Evolutionary conservation across 1,140 invertebrate species (phyloP), one percentile per base, ranked within the genome.

Genomic region (Chelonus insularis): DNA sequence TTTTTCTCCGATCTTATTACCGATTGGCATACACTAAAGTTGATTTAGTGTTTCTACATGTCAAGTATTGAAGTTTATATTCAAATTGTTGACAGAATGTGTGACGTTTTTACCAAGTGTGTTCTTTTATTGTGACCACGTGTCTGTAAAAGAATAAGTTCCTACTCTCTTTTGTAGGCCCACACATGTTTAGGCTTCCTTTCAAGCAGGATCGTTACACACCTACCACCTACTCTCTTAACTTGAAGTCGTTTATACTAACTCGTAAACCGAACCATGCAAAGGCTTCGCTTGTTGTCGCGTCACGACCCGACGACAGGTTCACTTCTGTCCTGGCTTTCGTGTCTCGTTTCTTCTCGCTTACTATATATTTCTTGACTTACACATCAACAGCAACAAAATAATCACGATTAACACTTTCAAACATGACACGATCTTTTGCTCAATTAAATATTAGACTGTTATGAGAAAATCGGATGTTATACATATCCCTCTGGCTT

Each of bases 221-320:
- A 45, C n/a, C 12, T 45, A 45, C 41, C 16, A 18, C 47, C 47
- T 25, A 8, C 20, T 29, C 8, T 20, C 25, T 29, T 29, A 29
- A 9, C 43, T 20, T n/a, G 7, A 50, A 11, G 47, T 50, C 18
- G 18, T 50, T 50, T 52, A 25, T 50, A 12, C n/a, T 1, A 14
- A 52, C 29, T 16, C 12, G 14, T 36, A 34, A 34, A 34, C 4
- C n/a, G 25, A 14, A 34, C 11, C 29, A 18, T n/a, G 14, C 5
- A 59, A 50, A 7, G 25, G 25, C 25, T 29, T 29, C 25, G 23
- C 25, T 50, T 48, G 29, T 57, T 23, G 29, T 23, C 21, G 16
- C 37, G 41, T 57, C 55, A 58, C 32, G 56, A 58, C 29, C 32
- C 43, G 56, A 47, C 25, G 56, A 58, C 56, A 58, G 56, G 56